These are phyloP conservation scores for Trematomus bernacchii DNA, from an alignment of 2,797 vertebrate species.

Conservation along the genomic window DNA sequence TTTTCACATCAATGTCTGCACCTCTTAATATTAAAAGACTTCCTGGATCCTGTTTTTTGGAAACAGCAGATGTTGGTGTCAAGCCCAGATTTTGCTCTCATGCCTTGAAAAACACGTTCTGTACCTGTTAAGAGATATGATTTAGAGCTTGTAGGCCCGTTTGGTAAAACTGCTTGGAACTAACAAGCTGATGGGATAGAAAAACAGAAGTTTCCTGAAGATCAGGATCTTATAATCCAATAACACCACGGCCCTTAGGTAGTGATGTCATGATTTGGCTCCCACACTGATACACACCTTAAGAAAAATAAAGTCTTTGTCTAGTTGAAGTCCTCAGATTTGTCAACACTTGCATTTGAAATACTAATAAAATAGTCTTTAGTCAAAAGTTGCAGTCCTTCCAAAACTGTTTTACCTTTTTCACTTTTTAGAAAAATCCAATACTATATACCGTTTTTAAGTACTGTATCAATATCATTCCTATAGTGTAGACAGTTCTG, in stretches of 20 bases:
- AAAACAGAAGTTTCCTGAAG: conserved; percentile 4
- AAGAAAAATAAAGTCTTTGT: no score
- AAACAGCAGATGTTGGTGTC: conserved; percentile 20
- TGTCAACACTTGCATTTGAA: neutral
- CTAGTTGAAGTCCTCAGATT: no score
- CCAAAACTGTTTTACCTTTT: neutral
- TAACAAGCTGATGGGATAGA: conserved; percentile 3
- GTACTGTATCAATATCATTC: neutral
- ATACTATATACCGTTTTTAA: neutral
- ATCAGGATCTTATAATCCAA: conserved; percentile 6
- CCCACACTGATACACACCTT: neutral
- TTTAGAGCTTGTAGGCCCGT: conserved; percentile 15
- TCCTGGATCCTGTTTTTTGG: no score
- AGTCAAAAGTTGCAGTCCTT: conserved; percentile 7
- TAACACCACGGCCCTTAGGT: conserved; percentile 8
- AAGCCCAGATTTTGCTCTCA: neutral
- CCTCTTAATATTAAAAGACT: no score
- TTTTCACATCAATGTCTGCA: no score
- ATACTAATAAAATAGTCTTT: neutral
- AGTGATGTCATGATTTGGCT: neutral
- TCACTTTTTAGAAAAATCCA: neutral
- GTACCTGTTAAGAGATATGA: neutral
- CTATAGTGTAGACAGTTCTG: conserved; percentile 20
- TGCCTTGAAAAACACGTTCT: neutral
- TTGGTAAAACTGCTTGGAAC: neutral